These are phyloP conservation scores for Thymelicus acteon DNA, from an alignment of 2,888 invertebrate species.

Conservation along the genomic window DNA sequence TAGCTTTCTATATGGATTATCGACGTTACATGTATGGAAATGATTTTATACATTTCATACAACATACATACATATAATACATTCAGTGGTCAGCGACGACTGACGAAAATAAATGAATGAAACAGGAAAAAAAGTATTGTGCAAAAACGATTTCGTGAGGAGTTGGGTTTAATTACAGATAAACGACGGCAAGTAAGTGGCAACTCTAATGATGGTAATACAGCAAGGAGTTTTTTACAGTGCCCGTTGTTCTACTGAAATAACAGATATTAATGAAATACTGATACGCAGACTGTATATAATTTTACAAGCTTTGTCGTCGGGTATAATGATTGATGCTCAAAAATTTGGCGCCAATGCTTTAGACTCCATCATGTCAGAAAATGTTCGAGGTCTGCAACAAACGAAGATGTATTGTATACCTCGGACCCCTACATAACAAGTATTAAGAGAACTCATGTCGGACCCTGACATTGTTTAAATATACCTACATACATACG, in stretches of 20 bases:
- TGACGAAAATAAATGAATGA: conserved; percentile 33
- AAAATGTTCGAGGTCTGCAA: too few relatives aligned
- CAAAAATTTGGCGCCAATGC: conserved; percentile 32
- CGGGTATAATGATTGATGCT: conserved; percentile 19
- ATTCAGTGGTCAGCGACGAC: conserved; percentile 34
- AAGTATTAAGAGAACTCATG: background rate
- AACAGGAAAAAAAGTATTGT: background rate
- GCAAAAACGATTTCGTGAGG: too few relatives aligned
- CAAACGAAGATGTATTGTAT: too few relatives aligned
- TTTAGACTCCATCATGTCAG: too few relatives aligned
- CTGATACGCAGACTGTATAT: conserved; percentile 9
- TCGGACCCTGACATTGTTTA: too few relatives aligned
- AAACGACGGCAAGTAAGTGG: too few relatives aligned
- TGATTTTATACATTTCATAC: conserved; percentile 41
- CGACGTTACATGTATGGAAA: conserved; percentile 41
- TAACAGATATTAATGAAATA: conserved; percentile 9
- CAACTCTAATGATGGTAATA: conserved; percentile 33
- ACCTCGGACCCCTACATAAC: background rate
- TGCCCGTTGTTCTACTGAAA: conserved; percentile 17
- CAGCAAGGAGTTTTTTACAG: conserved; percentile 38
- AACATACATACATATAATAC: too few relatives aligned
- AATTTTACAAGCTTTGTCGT: conserved; percentile 33
- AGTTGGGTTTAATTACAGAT: too few relatives aligned
- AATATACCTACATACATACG: too few relatives aligned
- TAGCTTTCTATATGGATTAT: conserved; percentile 40